Conservation (phyloP, 2,797 vertebrate species). For the Gymnothorax reevesii region DNA sequence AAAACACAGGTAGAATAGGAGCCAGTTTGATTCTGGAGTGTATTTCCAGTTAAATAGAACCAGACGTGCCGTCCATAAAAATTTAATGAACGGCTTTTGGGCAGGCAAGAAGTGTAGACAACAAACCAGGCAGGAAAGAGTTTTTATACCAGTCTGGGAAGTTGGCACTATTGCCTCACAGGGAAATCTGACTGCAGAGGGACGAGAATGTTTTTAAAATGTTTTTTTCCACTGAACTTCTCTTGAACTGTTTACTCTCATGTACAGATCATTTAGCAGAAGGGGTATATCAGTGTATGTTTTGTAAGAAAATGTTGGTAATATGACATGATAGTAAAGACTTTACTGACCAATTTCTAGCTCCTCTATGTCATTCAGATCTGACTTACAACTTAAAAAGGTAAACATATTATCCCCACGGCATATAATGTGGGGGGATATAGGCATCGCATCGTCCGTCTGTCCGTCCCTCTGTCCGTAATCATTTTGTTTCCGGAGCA, state of each 20-base stretch:
- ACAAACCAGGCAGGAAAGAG: slow-evolving; percentile 53
- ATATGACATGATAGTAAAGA: slow-evolving; percentile 63
- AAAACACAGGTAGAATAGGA: slow-evolving; percentile 10
- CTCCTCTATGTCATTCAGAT: no score
- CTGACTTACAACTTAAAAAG: no score
- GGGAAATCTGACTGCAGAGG: slow-evolving; percentile 44
- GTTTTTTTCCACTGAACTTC: slow-evolving; percentile 13
- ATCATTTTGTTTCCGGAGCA: no score
- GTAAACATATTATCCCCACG: no score
- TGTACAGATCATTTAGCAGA: slow-evolving; percentile 59
- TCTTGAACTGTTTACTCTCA: slow-evolving; percentile 52
- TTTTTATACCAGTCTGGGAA: slow-evolving; percentile 60
- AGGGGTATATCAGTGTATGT: slow-evolving; percentile 48
- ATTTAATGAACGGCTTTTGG: slow-evolving; percentile 24
- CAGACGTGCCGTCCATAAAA: not conserved
- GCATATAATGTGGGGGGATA: no score
- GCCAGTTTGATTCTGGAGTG: slow-evolving; percentile 11
- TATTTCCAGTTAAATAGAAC: slow-evolving; percentile 13
- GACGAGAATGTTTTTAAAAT: slow-evolving; percentile 56
- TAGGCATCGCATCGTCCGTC: no score
- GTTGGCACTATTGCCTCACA: slow-evolving; percentile 53
- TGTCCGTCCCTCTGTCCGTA: no score
- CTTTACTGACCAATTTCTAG: slow-evolving; percentile 14
- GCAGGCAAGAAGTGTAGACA: slow-evolving; percentile 51
- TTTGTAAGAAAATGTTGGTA: slow-evolving; percentile 59